Base-by-base conservation (phyloP, 2,113 vertebrate species). In the Eurystomus gularis region DNA sequence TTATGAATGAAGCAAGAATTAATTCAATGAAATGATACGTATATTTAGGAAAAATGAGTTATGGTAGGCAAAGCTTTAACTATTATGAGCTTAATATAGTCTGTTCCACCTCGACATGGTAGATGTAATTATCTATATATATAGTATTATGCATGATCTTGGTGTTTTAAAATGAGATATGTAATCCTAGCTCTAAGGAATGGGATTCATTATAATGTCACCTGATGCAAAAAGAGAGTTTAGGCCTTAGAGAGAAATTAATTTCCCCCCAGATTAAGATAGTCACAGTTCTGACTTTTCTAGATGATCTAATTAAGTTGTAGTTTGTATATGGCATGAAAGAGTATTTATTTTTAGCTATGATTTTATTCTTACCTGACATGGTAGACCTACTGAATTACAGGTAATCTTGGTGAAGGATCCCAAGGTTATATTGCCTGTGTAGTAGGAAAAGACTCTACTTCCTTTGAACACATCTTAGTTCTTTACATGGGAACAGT, bases 91-190 rank as follows among this genome's bases (percentile, higher is more conserved):
- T 88, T 88, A 92, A 84, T 90, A 81, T 90, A 84, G 88, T 86
- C 76, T 93, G 64, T 82, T 93, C 83, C 77, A 82, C 76, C 72
- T 94, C 3, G 6, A 88, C 81, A 11, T 80, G 83, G 72, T 88
- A 86, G 86, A 84, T 91, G 81, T 91, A 92, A 95, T 94, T 94
- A 95, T 90, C 90, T 96, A 66, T 93, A 96, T 96, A 86, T 93
- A 95, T 42, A 42, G 88, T 78, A 75, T 96, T 95, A 82, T 86
- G 70, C 80, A 75, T 92, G 85, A 86, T 93, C 87, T 88, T 90
- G 58, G 55, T 82, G 77, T 89, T 96, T 96, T 91, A 92, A 96
- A 97, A 93, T 89, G 87, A 95, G 87, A 72, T 94, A 35, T 69
- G 78, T 94, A 95, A 96, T 91, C 61, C 90, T 94, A 92, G 83